These are phyloP conservation scores for Columba livia DNA, from an alignment of 2,113 vertebrate species.

Conservation along the genomic window DNA sequence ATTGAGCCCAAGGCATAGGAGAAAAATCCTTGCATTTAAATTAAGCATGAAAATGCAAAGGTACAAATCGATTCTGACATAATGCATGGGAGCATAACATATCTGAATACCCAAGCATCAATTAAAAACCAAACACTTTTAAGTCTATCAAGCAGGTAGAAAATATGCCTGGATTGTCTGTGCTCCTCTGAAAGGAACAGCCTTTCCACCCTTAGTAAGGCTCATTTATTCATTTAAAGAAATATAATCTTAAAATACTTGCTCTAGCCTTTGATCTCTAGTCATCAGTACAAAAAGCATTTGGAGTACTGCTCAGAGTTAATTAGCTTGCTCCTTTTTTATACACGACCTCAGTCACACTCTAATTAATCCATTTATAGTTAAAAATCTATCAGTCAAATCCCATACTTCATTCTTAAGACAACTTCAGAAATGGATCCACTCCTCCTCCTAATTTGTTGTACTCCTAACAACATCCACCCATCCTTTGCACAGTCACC, in stretches of 20 bases:
- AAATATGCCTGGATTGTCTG: background rate
- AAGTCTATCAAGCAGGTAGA: background rate
- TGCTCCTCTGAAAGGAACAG: background rate
- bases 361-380: conserved; percentile 65
- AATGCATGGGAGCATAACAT: background rate
- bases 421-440: conserved; percentile 38
- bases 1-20: background rate
- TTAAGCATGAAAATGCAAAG: background rate
- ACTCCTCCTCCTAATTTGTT: conserved; percentile 61
- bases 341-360: conserved; percentile 56
- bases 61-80: background rate
- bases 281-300: conserved; percentile 46
- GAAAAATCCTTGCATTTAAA: background rate
- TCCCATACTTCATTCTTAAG: conserved; percentile 47
- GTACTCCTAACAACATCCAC: background rate
- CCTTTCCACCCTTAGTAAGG: background rate
- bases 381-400: conserved; percentile 67
- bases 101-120: background rate
- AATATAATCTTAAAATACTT: conserved; percentile 36
- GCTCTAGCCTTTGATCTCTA: conserved; percentile 59
- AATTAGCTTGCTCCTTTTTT: conserved; percentile 52
- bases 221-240: conserved; percentile 41
- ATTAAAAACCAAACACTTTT: background rate
- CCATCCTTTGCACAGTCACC: background rate
- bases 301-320: conserved; percentile 27